Evolutionary conservation across 2,888 invertebrate species (phyloP), one percentile per base, ranked within the genome.

Genomic region (Spialia ferax): DNA sequence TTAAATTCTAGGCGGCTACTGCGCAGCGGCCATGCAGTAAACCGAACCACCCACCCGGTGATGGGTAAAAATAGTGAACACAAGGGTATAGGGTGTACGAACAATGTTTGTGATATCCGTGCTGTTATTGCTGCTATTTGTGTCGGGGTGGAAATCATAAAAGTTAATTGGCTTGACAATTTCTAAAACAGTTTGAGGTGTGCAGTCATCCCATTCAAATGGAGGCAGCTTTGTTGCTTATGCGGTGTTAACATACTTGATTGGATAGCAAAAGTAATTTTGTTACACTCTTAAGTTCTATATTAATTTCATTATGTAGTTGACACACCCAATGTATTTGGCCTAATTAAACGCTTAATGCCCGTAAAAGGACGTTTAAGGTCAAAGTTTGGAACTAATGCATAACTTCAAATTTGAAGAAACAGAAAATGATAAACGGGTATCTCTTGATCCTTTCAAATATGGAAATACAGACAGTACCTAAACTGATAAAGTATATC

Each of bases 1-100:
- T 91, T 89, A 90, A 86, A 91, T 87, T 83, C 84, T 84, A 87
- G 86, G 80, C 87, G 85, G 91, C 93, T 92, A 90, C 88, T 87
- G 91, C 81, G 77, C 77, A 76, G 78, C 75, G 80, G 79, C 79
- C 75, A n/a, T n/a, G n/a, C n/a, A 50, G 85, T 91, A 85, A 93
- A 92, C 84, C 75, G 79, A 78, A 81, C 92, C 92, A 92, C 92
- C 93, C 93, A 92, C 87, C 82, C 81, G 76, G 86, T 42, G 23
- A 64, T 54, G 57, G 72, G 77, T 85, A 85, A 85, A 90, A 89
- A 89, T 90, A 87, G 84, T 74, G 66, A 45, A 48, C 38, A 62
- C 65, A 66, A 66, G 60, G 54, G 59, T 52, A 59, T 66, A 54
- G 60, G 65, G 60, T 59, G 54, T 66, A 59, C 29, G 55, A 23